Percentiles rank a stretch among this genome's conserved stretches.
Conservation (phyloP, 2,888 invertebrate species). For the Lampropteryx suffumata region DNA sequence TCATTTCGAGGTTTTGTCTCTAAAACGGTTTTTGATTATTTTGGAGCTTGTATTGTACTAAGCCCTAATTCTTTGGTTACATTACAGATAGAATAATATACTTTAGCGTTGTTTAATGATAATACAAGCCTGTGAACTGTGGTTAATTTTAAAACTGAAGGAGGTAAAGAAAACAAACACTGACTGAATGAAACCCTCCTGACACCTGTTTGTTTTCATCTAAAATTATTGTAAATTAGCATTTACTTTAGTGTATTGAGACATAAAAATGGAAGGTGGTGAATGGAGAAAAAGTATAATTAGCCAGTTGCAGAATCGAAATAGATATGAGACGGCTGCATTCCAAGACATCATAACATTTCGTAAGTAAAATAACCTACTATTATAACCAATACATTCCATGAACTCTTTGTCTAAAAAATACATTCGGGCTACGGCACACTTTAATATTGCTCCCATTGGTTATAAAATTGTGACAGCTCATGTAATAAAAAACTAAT, state of each 20-base stretch:
- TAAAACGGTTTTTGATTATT: no score
- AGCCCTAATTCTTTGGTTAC: no score
- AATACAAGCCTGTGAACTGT: no score
- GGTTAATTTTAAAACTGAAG: no score
- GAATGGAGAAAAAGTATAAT: constrained; percentile 89
- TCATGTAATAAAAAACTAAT: no score
- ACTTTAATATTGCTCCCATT: no score
- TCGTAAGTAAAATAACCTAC: constrained; percentile 84
- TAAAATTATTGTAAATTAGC: constrained; percentile 42
- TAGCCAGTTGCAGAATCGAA: constrained; percentile 87
- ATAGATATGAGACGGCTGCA: constrained; percentile 88
- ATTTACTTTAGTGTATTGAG: constrained; percentile 42
- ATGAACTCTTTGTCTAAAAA: background rate
- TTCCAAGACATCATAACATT: constrained; percentile 91
- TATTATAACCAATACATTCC: constrained; percentile 50
- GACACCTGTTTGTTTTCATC: constrained; percentile 68
- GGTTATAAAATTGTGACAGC: no score
- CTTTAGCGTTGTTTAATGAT: no score
- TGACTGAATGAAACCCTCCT: constrained; percentile 4
- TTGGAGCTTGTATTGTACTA: no score
- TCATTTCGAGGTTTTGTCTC: no score
- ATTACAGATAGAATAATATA: no score
- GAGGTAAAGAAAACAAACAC: constrained; percentile 13
- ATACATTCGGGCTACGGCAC: no score
- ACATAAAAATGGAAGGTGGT: constrained; percentile 69